Conservation (phyloP, 2,113 vertebrate species). For the Atractosteus spatula region DNA sequence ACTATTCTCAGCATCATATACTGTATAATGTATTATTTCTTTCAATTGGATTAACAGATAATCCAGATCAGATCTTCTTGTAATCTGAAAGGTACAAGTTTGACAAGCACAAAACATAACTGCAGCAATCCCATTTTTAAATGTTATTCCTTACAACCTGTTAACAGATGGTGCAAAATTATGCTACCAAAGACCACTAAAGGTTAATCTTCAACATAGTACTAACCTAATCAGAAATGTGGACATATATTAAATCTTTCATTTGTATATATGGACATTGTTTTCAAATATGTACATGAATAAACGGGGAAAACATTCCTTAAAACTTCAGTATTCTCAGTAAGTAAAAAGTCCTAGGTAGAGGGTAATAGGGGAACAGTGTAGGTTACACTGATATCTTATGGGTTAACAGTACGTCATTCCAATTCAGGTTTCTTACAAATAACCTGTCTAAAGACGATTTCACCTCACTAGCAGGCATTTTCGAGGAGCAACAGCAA, state of each 20-base stretch:
- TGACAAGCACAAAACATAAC: constrained; percentile 20
- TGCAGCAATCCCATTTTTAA: constrained; percentile 19
- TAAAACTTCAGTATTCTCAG: constrained; percentile 19
- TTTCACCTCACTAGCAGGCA: constrained; percentile 19
- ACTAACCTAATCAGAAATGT: constrained; percentile 54
- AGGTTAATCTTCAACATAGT: constrained; percentile 42
- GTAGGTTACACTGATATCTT: no score
- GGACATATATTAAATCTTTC: constrained; percentile 46
- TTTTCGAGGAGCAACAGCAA: constrained; percentile 28
- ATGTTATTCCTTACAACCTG: constrained; percentile 23
- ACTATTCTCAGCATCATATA: constrained; percentile 16
- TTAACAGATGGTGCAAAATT: constrained; percentile 30
- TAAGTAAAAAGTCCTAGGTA: no score
- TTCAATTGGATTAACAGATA: neutral
- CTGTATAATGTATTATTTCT: neutral
- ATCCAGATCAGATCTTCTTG: constrained; percentile 6
- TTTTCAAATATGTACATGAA: constrained; percentile 59
- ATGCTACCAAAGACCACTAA: constrained; percentile 32
- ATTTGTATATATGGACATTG: constrained; percentile 54
- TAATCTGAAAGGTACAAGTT: constrained; percentile 24
- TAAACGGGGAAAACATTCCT: constrained; percentile 37
- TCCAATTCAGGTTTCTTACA: constrained; percentile 50
- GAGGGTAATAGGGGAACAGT: no score
- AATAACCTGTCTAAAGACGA: constrained; percentile 21
- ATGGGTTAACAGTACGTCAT: constrained; percentile 21